Base-by-base conservation (phyloP, 2,888 invertebrate species). In the Graphium colonna region DNA sequence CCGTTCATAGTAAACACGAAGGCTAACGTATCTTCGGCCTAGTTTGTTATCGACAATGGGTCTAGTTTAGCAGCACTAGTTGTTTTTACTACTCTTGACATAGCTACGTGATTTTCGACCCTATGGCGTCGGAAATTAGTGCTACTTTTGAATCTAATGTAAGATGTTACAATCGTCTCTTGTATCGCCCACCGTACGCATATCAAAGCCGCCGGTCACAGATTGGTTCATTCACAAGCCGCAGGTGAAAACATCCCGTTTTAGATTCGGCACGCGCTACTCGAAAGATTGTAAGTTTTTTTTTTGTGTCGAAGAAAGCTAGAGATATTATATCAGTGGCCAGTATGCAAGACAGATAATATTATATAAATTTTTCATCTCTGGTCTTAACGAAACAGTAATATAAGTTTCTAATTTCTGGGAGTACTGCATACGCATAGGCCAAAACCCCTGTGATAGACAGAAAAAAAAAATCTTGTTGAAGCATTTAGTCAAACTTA, bases 251-350 rank as follows among this genome's bases (percentile, higher is more conserved):
- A 75, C 69, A 72, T 79, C 75, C 73, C 77, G 78, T 82, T 85
- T 83, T 77, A 77, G 78, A 82, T 80, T 82, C 73, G 75, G 75
- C 83, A 81, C 83, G 82, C 83, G 84, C 82, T 82, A 73, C 77
- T 67, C 67, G 69, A 67, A 75, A 75, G 72, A 76, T 75, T 79
- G 75, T 74, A 75, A 73, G 68, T 69, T 71, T 78, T 79, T 81
- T 82, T 42, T 76, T 52, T 70, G 33, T 40, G 41, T 46, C 40
- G 16, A 50, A 47, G 59, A 67, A 58, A 54, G 65, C 64, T 66
- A 65, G 45, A 40, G 53, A 48, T 51, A 49, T 53, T 55, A 57
- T 51, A 3, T 61, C 49, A 54, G n/a, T n/a, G n/a, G 44, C 46
- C 59, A 48, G 39, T 58, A 62, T 70, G 61, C 63, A 68, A 68